phyloP scores from a whole-genome alignment of 2,797 vertebrate genomes.

The Pitangus sulphuratus region DNA sequence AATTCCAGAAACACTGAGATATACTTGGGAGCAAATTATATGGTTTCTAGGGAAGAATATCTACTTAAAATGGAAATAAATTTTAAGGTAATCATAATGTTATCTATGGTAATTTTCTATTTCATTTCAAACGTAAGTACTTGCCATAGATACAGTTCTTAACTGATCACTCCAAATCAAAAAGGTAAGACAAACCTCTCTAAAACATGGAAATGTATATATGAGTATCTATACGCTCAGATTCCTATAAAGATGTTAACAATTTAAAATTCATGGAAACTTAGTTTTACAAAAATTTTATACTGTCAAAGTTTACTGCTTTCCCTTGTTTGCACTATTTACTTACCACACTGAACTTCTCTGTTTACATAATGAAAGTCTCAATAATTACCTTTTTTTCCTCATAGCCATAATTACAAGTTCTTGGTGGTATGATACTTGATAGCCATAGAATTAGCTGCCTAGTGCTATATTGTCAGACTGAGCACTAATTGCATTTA shows the following conservation, averaged over 20 bases:
- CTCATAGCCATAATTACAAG: not conserved
- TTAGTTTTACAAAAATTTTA: not conserved
- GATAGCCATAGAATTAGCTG: not conserved
- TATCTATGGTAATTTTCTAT: constrained; percentile 1
- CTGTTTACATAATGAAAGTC: not conserved
- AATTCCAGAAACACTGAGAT: constrained; percentile 1
- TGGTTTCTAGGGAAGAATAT: not conserved
- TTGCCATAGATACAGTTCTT: not conserved
- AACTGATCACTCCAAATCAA: not conserved
- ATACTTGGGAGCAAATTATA: not conserved
- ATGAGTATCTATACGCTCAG: not conserved
- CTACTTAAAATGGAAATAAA: constrained; percentile 2
- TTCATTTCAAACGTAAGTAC: constrained; percentile 14
- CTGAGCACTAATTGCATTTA: not conserved
- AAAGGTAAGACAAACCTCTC: not conserved
- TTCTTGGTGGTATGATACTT: not conserved
- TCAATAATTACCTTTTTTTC: not conserved
- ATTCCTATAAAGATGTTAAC: not conserved
- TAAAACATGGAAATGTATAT: not conserved
- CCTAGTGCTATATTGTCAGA: not conserved
- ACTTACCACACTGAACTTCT: not conserved
- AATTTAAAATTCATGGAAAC: not conserved
- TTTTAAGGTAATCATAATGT: not conserved
- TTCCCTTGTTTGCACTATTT: not conserved
- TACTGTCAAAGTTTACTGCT: not conserved